Base-by-base conservation (phyloP, 1,140 invertebrate genomes). In the Acromyrmex heyeri region DNA sequence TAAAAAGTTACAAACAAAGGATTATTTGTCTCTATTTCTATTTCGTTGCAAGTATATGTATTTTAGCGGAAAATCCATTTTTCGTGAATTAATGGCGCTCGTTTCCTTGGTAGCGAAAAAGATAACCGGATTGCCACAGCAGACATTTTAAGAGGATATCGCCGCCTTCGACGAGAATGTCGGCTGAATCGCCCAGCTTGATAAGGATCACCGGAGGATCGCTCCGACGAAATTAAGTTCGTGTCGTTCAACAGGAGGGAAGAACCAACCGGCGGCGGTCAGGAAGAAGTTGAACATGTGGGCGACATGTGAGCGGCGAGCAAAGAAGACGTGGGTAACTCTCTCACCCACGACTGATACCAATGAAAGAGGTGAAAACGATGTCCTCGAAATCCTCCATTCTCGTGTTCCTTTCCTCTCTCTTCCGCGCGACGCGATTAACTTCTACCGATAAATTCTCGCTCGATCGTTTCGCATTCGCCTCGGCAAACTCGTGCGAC, bases 361-460 rank as follows among this genome's bases (percentile, higher is more conserved):
- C 59, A 73, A 89, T 75, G 73, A 72, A 38, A 44, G 21, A 48
- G 67, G 16, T 18, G 73, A 86, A 69, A 57, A 67, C 88, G 87
- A 86, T 86, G 88, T 89, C 75, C 59, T 72, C 27, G 16, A 86
- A 86, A 67, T 34, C 72, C 38, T 30, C 61, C 89, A 85, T 86
- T 88, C 57, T 50, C 88, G 76, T 89, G 90, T 89, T 61, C 61
- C 30, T 38, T 50, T 72, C 12, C 16, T 27, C 69, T 53, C 3
- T 48, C 69, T 7, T 57, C 50, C 59, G 27, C 50, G 18, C 72
- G 38, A 44, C 57, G 38, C 90, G 87, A 91, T 91, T 86, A 87
- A 87, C 44, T 77, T 48, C 8, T 67, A 3, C n/a, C 85, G 38
- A 91, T 91, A 91, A 91, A 91, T 91, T 90, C 86, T 88, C 53